Conservation (phyloP, 2,113 vertebrate species). For the Thamnaconus septentrionalis region DNA sequence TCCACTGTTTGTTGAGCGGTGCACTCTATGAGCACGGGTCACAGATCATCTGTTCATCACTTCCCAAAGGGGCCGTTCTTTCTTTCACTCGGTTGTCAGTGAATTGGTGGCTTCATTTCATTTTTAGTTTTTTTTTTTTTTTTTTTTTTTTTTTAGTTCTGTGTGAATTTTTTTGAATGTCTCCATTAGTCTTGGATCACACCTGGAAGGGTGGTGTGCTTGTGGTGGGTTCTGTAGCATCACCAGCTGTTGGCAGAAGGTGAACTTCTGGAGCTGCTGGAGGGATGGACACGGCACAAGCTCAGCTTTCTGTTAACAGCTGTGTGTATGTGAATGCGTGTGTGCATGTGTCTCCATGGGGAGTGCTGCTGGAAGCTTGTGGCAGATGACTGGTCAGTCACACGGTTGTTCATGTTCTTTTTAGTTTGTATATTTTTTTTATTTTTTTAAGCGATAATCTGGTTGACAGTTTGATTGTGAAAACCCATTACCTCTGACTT, state of each 20-base stretch:
- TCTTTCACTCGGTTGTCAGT: slow-evolving; percentile 31
- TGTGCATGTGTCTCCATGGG: slow-evolving; percentile 4
- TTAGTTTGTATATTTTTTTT: neutral
- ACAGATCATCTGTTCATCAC: slow-evolving; percentile 41
- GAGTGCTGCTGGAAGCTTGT: slow-evolving; percentile 42
- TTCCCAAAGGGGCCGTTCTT: slow-evolving; percentile 16
- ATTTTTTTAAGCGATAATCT: slow-evolving; percentile 50
- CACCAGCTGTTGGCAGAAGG: slow-evolving; percentile 14
- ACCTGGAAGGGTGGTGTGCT: neutral
- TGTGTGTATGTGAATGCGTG: too few relatives aligned
- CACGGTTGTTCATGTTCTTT: slow-evolving; percentile 29
- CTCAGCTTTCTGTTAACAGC: slow-evolving; percentile 20
- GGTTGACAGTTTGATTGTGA: slow-evolving; percentile 75
- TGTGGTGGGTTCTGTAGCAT: slow-evolving; percentile 1
- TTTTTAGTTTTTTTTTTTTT: slow-evolving; percentile 35
- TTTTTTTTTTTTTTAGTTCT: slow-evolving; percentile 9
- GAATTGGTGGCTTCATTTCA: slow-evolving; percentile 3
- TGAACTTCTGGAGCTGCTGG: slow-evolving; percentile 21
- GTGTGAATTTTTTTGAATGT: slow-evolving; percentile 35
- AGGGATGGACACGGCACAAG: slow-evolving; percentile 23
- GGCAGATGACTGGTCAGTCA: slow-evolving; percentile 57
- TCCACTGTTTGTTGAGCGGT: slow-evolving; percentile 56
- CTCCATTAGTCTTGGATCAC: slow-evolving; percentile 3
- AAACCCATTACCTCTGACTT: slow-evolving; percentile 75
- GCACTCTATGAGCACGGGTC: slow-evolving; percentile 57